phyloP scores from a whole-genome alignment of 2,113 vertebrate genomes.

The Osmerus mordax region DNA sequence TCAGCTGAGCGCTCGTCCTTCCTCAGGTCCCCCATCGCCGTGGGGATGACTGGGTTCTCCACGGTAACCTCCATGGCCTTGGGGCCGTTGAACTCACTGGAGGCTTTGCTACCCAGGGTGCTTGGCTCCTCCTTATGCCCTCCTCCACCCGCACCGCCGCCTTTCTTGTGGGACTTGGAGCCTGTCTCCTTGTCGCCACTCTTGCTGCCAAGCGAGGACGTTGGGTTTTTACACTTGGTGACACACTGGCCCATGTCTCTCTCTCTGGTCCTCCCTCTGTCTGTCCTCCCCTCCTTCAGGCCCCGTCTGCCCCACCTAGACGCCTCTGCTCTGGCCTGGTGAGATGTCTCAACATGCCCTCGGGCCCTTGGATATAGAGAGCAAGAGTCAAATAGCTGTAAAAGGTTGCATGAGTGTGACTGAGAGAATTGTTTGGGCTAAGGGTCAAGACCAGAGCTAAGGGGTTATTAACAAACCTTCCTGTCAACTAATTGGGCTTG shows the following conservation, averaged over 20 bases:
- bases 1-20: constrained; percentile 73
- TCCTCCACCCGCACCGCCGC: constrained; percentile 70
- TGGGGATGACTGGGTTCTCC: constrained; percentile 74
- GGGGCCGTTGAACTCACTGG: constrained; percentile 91
- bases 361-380: constrained; percentile 44
- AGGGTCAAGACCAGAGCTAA: not conserved
- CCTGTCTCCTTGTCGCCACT: constrained; percentile 91
- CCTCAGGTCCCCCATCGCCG: constrained; percentile 72
- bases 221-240: constrained; percentile 99
- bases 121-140: constrained; percentile 83
- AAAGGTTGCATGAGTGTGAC: no score
- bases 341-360: constrained; percentile 87
- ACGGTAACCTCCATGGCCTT: constrained; percentile 81
- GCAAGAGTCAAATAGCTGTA: not conserved
- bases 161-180: constrained; percentile 87
- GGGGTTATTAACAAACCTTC: not conserved
- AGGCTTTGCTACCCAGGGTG: constrained; percentile 73
- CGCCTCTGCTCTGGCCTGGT: constrained; percentile 73
- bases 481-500: not conserved
- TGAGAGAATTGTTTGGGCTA: not conserved
- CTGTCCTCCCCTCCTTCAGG: constrained; percentile 71
- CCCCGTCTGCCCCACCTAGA: constrained; percentile 74
- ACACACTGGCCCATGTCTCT: constrained; percentile 98
- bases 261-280: constrained; percentile 51
- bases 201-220: constrained; percentile 97